phyloP scores from a whole-genome alignment of 2,797 vertebrate genomes.

The Scarus forsteni region DNA sequence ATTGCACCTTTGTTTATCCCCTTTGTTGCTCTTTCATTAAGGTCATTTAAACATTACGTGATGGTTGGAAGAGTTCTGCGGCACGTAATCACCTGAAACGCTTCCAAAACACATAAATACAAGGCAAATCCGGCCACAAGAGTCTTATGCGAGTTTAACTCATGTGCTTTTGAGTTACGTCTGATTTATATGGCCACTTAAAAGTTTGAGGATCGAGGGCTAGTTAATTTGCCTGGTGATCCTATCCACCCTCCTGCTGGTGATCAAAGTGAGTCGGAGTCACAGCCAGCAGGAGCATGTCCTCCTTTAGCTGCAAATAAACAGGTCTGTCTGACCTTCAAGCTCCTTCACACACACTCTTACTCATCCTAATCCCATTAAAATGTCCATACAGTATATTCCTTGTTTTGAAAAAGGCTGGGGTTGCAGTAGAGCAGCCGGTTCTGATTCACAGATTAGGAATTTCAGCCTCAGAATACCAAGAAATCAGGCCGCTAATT shows the following conservation, averaged over 20 bases:
- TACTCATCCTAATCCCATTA: constrained; percentile 85
- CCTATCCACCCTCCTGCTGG: constrained; percentile 37
- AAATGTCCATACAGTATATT: constrained; percentile 82
- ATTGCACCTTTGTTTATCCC: constrained; percentile 74
- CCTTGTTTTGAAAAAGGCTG: constrained; percentile 72
- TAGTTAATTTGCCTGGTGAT: constrained; percentile 31
- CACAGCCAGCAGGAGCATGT: constrained; percentile 49
- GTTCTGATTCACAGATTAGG: constrained; percentile 76
- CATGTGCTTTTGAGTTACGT: constrained; percentile 16
- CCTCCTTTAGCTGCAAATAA: constrained; percentile 67
- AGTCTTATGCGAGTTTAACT: constrained; percentile 43
- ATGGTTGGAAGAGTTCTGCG: constrained; percentile 62
- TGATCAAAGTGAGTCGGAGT: constrained; percentile 55
- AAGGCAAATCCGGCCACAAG: constrained; percentile 31
- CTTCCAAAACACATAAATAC: constrained; percentile 81
- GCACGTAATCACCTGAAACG: constrained; percentile 62
- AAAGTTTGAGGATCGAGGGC: constrained; percentile 31
- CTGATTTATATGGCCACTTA: constrained; percentile 70
- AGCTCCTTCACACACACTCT: constrained; percentile 27
- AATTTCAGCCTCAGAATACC: constrained; percentile 70
- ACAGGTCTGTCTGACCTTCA: constrained; percentile 53
- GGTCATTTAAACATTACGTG: constrained; percentile 77
- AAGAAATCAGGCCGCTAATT: constrained; percentile 62
- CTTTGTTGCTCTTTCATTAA: constrained; percentile 76
- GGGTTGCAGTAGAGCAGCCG: constrained; percentile 52